These are phyloP conservation scores for Megalops cyprinoides DNA, from an alignment of 2,797 vertebrate genomes.

Conservation along the genomic window DNA sequence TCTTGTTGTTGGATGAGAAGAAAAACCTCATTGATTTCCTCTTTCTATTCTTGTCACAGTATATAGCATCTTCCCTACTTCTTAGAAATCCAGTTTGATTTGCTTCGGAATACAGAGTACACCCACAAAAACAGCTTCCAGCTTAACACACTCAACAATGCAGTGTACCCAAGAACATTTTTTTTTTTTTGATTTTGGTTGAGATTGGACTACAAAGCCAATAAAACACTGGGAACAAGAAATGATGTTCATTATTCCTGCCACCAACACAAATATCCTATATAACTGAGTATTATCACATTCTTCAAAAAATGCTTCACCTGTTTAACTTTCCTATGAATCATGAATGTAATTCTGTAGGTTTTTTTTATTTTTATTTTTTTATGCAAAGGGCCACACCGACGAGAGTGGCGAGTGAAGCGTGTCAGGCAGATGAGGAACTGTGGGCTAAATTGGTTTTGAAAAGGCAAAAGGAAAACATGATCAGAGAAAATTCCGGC, in stretches of 20 bases:
- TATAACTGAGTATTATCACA: too few relatives aligned
- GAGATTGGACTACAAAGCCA: too few relatives aligned
- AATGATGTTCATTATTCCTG: not conserved
- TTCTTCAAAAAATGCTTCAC: not conserved
- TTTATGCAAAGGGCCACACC: not conserved
- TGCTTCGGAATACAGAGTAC: slow-evolving; percentile 9
- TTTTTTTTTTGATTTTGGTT: too few relatives aligned
- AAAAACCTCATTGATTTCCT: slow-evolving; percentile 36
- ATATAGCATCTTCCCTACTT: not conserved
- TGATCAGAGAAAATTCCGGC: not conserved
- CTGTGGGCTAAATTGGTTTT: slow-evolving; percentile 33
- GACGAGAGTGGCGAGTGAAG: not conserved
- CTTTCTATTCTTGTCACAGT: slow-evolving; percentile 35
- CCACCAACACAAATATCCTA: too few relatives aligned
- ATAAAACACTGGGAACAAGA: not conserved
- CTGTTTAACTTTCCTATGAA: not conserved
- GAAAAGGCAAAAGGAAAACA: not conserved
- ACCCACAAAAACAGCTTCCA: slow-evolving; percentile 3
- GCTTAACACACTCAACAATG: too few relatives aligned
- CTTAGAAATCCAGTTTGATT: not conserved
- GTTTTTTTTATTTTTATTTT: not conserved
- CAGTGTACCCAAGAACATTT: too few relatives aligned
- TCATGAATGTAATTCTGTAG: not conserved
- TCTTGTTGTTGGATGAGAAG: not conserved
- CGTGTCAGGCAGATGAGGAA: slow-evolving; percentile 22